Evolutionary conservation across 2,888 invertebrate genomes (phyloP).

Genomic region (Mechanitis messenoides): DNA sequence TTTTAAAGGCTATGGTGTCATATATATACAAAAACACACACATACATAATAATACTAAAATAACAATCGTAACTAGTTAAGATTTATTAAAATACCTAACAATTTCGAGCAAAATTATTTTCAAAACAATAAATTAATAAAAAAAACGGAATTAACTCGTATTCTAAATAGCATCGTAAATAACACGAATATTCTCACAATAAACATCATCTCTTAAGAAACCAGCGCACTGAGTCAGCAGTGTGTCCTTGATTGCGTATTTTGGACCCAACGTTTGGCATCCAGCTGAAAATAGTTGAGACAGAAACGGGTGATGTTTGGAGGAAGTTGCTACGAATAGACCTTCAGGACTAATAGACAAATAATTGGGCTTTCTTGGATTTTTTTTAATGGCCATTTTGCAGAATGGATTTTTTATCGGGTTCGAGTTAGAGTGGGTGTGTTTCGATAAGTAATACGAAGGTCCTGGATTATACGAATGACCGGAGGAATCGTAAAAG

Average conservation of each 20-base stretch:
- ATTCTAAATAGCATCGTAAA: slow-evolving; percentile 38
- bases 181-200: slow-evolving; percentile 56
- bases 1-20: too few relatives aligned
- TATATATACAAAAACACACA: too few relatives aligned
- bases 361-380: slow-evolving; percentile 29
- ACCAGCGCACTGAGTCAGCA: slow-evolving; percentile 49
- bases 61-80: background rate
- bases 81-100: slow-evolving; percentile 5
- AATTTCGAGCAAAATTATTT: slow-evolving; percentile 21
- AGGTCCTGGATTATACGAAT: slow-evolving; percentile 39
- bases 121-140: slow-evolving; percentile 11
- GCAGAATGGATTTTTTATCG: slow-evolving; percentile 15
- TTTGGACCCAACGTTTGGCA: slow-evolving; percentile 48
- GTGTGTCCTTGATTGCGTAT: slow-evolving; percentile 49
- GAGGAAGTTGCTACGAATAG: slow-evolving; percentile 54
- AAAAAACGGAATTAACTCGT: slow-evolving; percentile 10
- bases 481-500: slow-evolving; percentile 47
- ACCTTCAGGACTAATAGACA: slow-evolving; percentile 54
- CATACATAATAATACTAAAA: too few relatives aligned
- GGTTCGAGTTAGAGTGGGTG: slow-evolving; percentile 23
- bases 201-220: slow-evolving; percentile 45
- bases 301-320: slow-evolving; percentile 53
- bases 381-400: slow-evolving; percentile 12
- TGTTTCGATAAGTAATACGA: slow-evolving; percentile 35
- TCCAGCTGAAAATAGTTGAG: slow-evolving; percentile 43